A percentile compares a stretch with the other conserved stretches of the same genome.
These are phyloP conservation scores for Narcine bancroftii DNA, from an alignment of 2,113 vertebrate genomes.

Conservation along the genomic window DNA sequence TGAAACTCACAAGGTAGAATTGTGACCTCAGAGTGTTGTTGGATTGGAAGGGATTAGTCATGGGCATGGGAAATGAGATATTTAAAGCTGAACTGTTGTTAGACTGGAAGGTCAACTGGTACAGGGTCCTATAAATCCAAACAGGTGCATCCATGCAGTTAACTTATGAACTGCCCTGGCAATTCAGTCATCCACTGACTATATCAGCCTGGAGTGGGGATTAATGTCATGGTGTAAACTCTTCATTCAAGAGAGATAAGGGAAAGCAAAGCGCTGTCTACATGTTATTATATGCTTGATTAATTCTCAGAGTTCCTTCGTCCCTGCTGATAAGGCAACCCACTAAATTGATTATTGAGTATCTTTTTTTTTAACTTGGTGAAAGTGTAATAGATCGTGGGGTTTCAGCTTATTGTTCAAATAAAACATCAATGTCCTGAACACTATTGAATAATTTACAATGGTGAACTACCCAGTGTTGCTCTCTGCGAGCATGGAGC, in stretches of 20 bases:
- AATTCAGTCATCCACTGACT: neutral
- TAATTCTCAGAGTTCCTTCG: slow-evolving; percentile 55
- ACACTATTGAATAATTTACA: slow-evolving; percentile 51
- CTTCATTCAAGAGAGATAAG: neutral
- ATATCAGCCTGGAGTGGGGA: neutral
- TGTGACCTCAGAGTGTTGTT: neutral
- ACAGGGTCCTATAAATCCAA: neutral
- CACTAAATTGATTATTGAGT: slow-evolving; percentile 58
- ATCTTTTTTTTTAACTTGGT: slow-evolving; percentile 53
- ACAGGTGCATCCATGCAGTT: neutral
- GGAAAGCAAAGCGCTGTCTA: slow-evolving; percentile 43
- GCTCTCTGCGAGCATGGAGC: slow-evolving; percentile 54
- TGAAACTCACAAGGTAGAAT: neutral
- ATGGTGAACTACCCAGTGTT: slow-evolving; percentile 51
- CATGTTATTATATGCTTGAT: slow-evolving; percentile 49
- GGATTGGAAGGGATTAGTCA: neutral
- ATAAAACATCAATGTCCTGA: slow-evolving; percentile 48
- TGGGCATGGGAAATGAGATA: neutral
- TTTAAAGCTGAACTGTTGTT: neutral
- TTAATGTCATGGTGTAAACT: neutral
- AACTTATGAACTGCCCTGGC: neutral
- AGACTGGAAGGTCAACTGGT: neutral
- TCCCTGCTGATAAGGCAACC: slow-evolving; percentile 49
- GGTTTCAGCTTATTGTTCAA: slow-evolving; percentile 66
- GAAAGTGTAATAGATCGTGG: slow-evolving; percentile 58